A percentile compares a stretch with the other conserved stretches of the same genome.
These are phyloP conservation scores for Drosophila neotestacea DNA, from an alignment of 2,888 invertebrate species.

Conservation along the genomic window DNA sequence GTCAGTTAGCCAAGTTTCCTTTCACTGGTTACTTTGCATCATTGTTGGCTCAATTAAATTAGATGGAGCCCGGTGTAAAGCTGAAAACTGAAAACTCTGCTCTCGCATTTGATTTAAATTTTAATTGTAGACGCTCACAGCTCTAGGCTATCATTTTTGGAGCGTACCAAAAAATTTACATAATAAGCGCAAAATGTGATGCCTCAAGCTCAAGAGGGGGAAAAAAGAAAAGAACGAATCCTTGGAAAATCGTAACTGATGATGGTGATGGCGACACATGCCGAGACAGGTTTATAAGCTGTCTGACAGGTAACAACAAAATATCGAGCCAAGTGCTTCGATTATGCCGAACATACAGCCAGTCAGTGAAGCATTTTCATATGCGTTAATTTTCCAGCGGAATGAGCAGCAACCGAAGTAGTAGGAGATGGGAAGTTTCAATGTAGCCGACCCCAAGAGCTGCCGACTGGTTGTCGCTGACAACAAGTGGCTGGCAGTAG, in stretches of 20 bases:
- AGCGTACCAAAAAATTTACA: slow-evolving; percentile 66
- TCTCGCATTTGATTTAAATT: slow-evolving; percentile 73
- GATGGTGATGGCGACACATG: slow-evolving; percentile 64
- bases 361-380: slow-evolving; percentile 58
- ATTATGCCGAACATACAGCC: slow-evolving; percentile 55
- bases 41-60: slow-evolving; percentile 78
- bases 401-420: slow-evolving; percentile 55
- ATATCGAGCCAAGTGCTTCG: slow-evolving; percentile 68
- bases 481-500: slow-evolving; percentile 77
- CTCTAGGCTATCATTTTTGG: slow-evolving; percentile 66
- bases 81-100: slow-evolving; percentile 22
- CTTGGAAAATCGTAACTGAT: slow-evolving; percentile 22
- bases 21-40: slow-evolving; percentile 42
- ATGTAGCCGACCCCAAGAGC: slow-evolving; percentile 16
- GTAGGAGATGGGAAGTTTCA: slow-evolving; percentile 20
- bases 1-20: slow-evolving; percentile 51
- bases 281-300: slow-evolving; percentile 66
- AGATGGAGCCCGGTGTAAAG: slow-evolving; percentile 28
- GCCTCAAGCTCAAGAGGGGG: slow-evolving; percentile 26
- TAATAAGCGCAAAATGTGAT: slow-evolving; percentile 72
- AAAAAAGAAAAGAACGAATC: slow-evolving; percentile 8
- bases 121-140: slow-evolving; percentile 71
- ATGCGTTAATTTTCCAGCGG: slow-evolving; percentile 80
- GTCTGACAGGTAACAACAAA: slow-evolving; percentile 64
- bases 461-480: slow-evolving; percentile 71